Conservation (phyloP, 1,140 invertebrate species). For the Lysiphlebus fabarum region DNA sequence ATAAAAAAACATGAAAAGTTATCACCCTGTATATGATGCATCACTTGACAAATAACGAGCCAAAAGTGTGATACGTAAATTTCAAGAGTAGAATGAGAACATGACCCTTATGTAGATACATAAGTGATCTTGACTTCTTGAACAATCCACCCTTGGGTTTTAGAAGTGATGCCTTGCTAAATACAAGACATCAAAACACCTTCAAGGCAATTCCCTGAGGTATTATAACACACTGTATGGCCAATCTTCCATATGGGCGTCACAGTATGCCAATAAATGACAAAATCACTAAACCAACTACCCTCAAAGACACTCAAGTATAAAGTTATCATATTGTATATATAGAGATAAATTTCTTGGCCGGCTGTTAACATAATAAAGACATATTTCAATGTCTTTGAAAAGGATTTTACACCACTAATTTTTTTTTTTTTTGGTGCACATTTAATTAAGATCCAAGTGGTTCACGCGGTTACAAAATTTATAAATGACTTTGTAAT, state of each 20-base stretch:
- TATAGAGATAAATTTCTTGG: too few relatives aligned
- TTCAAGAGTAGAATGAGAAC: background rate
- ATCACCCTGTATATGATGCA: too few relatives aligned
- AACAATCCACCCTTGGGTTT: constrained; percentile 7
- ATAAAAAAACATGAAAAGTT: too few relatives aligned
- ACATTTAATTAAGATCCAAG: constrained; percentile 44
- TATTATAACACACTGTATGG: constrained; percentile 33
- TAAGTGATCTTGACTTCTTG: constrained; percentile 21
- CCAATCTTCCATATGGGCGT: constrained; percentile 45
- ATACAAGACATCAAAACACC: constrained; percentile 37
- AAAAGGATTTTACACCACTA: constrained; percentile 13
- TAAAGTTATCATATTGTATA: background rate
- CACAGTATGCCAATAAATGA: constrained; percentile 45
- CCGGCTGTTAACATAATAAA: too few relatives aligned
- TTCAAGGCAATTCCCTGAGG: constrained; percentile 34
- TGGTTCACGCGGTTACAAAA: constrained; percentile 23
- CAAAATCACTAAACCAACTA: constrained; percentile 50
- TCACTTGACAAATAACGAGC: background rate
- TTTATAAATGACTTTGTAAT: background rate
- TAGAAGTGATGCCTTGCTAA: background rate
- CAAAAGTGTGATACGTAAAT: background rate
- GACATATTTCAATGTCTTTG: constrained; percentile 6
- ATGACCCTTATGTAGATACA: constrained; percentile 16
- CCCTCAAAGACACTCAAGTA: constrained; percentile 14
- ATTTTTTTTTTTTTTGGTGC: constrained; percentile 4